A percentile compares a stretch with the other conserved stretches of the same genome.
Conservation (phyloP, 2,888 invertebrate species). For the Nemurella pictetii region DNA sequence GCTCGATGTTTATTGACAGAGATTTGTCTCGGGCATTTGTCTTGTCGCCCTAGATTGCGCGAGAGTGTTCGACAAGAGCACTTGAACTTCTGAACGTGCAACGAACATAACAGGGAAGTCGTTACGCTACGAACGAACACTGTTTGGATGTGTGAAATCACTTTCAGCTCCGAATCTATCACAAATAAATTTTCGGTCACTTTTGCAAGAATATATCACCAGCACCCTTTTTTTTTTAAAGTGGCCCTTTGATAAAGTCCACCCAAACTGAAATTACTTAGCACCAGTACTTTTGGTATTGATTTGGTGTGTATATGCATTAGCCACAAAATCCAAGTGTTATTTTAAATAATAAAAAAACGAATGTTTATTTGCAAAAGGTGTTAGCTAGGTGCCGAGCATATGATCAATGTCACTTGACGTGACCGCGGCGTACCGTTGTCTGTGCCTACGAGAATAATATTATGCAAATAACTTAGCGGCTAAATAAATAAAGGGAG, state of each 20-base stretch:
- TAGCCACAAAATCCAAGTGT: not conserved
- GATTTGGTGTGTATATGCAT: not conserved
- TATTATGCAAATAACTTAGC: slow-evolving; percentile 32
- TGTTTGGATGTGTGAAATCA: not conserved
- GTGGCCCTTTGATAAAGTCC: not conserved
- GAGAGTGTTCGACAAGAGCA: not conserved
- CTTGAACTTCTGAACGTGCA: not conserved
- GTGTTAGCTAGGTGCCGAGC: not conserved
- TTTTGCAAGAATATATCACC: not conserved
- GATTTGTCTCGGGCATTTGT: slow-evolving; percentile 43
- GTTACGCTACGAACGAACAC: too few relatives aligned
- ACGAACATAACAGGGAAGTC: not conserved
- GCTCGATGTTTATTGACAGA: slow-evolving; percentile 47
- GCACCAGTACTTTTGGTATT: not conserved
- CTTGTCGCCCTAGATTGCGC: not conserved
- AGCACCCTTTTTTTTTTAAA: not conserved
- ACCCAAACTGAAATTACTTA: not conserved
- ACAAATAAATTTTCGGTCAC: not conserved
- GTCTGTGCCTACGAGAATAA: not conserved
- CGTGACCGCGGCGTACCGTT: not conserved
- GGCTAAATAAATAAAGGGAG: slow-evolving; percentile 42
- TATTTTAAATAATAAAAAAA: not conserved
- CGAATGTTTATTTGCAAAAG: not conserved
- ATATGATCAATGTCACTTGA: not conserved
- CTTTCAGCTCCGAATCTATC: not conserved